Conservation (phyloP, 2,888 invertebrate species). For the Rotaria macrura region DNA sequence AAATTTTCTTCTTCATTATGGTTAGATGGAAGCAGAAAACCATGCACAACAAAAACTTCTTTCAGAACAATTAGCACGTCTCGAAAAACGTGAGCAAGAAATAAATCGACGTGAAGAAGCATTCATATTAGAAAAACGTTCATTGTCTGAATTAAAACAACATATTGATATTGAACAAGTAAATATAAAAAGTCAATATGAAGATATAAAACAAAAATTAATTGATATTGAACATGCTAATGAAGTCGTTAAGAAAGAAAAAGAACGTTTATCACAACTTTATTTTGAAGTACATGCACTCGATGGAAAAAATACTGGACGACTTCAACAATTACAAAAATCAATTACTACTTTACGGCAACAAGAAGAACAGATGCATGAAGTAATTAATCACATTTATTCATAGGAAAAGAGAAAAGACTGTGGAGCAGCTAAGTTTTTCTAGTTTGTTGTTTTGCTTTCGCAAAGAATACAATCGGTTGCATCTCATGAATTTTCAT, state of each 20-base stretch:
- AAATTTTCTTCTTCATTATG: no score
- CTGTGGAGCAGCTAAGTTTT: no score
- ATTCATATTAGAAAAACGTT: background rate
- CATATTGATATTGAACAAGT: background rate
- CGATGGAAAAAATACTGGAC: constrained; percentile 9
- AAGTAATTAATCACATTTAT: background rate
- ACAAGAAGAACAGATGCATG: background rate
- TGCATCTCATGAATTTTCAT: no score
- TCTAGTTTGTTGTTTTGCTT: no score
- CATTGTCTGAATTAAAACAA: background rate
- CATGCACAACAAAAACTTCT: background rate
- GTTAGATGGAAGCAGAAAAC: background rate
- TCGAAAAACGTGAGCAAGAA: background rate
- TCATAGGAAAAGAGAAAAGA: background rate
- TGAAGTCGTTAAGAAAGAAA: background rate
- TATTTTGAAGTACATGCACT: background rate
- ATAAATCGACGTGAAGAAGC: background rate
- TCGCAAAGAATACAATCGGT: no score
- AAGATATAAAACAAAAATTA: background rate
- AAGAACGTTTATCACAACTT: background rate
- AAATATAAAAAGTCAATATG: background rate
- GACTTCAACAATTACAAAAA: constrained; percentile 14
- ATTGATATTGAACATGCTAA: background rate
- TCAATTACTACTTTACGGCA: background rate
- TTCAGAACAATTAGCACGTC: background rate